Evolutionary conservation across 2,113 vertebrate genomes (phyloP).

Genomic region (Gallinago undulata): DNA sequence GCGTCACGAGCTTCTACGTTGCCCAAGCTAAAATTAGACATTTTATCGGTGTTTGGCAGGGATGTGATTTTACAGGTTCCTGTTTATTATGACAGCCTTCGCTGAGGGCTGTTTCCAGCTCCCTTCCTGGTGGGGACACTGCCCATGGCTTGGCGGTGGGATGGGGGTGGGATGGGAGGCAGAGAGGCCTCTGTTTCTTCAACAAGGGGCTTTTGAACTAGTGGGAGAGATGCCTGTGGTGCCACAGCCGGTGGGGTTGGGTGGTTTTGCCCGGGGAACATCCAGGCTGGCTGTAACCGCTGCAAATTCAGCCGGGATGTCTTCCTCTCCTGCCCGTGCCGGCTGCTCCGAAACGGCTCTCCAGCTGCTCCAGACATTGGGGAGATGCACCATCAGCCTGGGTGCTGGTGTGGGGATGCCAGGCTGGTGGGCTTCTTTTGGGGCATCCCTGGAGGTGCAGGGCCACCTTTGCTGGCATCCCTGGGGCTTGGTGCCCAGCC

Average conservation of each 20-base stretch:
- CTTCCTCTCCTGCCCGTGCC: fast-evolving
- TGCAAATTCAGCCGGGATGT: not conserved
- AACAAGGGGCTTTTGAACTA: not conserved
- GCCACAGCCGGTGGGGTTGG: not conserved
- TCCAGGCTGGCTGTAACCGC: fast-evolving
- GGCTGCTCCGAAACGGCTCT: not conserved
- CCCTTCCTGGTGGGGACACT: not conserved
- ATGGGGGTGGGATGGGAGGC: not conserved
- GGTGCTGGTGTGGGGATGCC: not conserved
- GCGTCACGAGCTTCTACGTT: not conserved
- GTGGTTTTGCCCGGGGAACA: not conserved
- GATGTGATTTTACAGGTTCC: conserved; percentile 74
- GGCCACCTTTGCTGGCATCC: not conserved
- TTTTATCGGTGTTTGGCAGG: conserved; percentile 51
- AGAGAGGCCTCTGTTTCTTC: conserved; percentile 11
- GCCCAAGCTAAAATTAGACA: conserved; percentile 68
- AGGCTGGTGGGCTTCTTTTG: not conserved
- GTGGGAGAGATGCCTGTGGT: not conserved
- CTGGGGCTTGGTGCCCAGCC: not conserved
- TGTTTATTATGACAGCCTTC: conserved; percentile 66
- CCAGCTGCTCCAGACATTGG: not conserved
- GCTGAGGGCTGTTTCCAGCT: not conserved
- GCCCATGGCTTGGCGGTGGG: not conserved
- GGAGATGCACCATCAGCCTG: not conserved
- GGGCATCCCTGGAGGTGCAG: not conserved